Evolutionary conservation across 1,140 invertebrate species (phyloP).

Genomic region (Dufourea novaeangliae): DNA sequence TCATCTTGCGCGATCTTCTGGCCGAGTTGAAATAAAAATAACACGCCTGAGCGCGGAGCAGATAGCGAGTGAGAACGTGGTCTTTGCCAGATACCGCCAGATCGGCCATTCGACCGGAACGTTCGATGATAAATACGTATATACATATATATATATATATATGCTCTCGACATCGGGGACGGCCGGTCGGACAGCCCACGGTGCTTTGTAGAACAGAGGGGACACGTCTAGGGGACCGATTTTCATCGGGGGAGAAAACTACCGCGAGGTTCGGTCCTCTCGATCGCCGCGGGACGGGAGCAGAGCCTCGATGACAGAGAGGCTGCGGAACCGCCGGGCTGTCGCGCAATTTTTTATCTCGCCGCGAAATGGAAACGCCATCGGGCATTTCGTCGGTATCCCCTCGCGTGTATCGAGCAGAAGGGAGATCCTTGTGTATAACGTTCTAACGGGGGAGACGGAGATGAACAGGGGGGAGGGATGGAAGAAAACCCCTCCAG

Average conservation of each 20-base stretch:
- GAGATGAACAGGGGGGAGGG: not conserved
- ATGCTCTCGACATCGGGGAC: too few relatives aligned
- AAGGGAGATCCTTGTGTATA: constrained; percentile 56
- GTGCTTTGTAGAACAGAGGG: too few relatives aligned
- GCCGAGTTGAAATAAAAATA: constrained; percentile 22
- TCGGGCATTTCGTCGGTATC: constrained; percentile 54
- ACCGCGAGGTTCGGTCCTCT: not conserved
- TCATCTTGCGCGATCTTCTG: constrained; percentile 11
- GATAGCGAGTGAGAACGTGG: not conserved
- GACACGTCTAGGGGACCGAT: constrained; percentile 9
- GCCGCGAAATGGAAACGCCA: constrained; percentile 59
- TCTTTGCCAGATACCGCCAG: not conserved
- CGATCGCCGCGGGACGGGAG: not conserved
- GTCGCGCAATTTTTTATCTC: constrained; percentile 54
- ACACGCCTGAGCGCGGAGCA: not conserved
- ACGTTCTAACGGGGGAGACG: constrained; percentile 10
- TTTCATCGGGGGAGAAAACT: constrained; percentile 26
- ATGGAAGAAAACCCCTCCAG: not conserved
- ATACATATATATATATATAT: too few relatives aligned
- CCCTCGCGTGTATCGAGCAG: constrained; percentile 54
- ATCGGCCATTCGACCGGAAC: too few relatives aligned
- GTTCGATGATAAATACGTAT: too few relatives aligned
- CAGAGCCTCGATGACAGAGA: not conserved
- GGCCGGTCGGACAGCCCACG: too few relatives aligned
- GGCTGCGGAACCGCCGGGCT: constrained; percentile 26